Conservation (phyloP, 2,888 invertebrate species). For the Tyria jacobaeae region DNA sequence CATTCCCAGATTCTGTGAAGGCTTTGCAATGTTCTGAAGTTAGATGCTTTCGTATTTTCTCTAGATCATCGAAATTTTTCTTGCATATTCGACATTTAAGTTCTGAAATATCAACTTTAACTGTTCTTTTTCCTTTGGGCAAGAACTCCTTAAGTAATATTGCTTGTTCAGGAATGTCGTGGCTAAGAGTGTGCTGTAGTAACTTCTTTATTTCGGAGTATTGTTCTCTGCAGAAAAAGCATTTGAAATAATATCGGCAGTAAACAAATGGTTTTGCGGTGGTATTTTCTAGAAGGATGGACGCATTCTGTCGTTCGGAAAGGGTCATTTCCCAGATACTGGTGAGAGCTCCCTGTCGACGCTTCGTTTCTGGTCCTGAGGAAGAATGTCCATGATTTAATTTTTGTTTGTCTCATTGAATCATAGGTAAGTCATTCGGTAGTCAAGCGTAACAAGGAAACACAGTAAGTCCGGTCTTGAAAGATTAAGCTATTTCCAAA, state of each 20-base stretch:
- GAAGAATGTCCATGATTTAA: slow-evolving; percentile 53
- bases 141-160: slow-evolving; percentile 64
- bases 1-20: slow-evolving; percentile 70
- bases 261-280: slow-evolving; percentile 71
- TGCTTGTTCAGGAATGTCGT: slow-evolving; percentile 59
- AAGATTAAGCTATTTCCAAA: too few relatives aligned
- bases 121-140: slow-evolving; percentile 69
- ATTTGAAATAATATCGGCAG: slow-evolving; percentile 73
- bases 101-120: slow-evolving; percentile 73
- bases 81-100: slow-evolving; percentile 69
- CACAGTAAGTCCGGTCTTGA: too few relatives aligned
- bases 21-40: slow-evolving; percentile 52
- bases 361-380: slow-evolving; percentile 57
- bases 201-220: slow-evolving; percentile 63
- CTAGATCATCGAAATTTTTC: slow-evolving; percentile 52
- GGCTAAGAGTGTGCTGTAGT: slow-evolving; percentile 60
- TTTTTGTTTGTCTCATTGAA: not conserved
- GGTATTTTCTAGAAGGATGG: slow-evolving; percentile 63
- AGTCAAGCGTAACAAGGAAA: not conserved
- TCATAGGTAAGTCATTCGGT: not conserved
- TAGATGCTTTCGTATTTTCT: slow-evolving; percentile 64
- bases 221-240: slow-evolving; percentile 71
- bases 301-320: slow-evolving; percentile 72
- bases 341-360: slow-evolving; percentile 61
- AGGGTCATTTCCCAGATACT: slow-evolving; percentile 76